A percentile compares a stretch with the other conserved stretches of the same genome.
These are phyloP conservation scores for Crotophaga sulcirostris DNA, from an alignment of 2,113 vertebrate species.

Conservation along the genomic window DNA sequence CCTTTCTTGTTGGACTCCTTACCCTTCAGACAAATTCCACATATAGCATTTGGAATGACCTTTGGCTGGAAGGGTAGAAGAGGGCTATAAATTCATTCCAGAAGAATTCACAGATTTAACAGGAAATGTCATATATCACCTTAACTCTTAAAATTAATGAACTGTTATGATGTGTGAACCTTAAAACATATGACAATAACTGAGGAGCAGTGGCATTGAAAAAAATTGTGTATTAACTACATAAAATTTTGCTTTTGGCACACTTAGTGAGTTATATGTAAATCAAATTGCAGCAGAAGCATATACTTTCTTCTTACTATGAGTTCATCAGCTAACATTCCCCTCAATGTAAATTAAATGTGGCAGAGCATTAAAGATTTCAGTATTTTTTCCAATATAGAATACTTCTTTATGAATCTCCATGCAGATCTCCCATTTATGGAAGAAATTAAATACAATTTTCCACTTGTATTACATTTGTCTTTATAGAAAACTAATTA, in stretches of 20 bases:
- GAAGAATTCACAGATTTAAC: conserved; percentile 74
- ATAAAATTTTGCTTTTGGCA: neutral
- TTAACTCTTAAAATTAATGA: conserved; percentile 36
- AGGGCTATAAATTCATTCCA: conserved; percentile 93
- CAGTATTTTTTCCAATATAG: neutral
- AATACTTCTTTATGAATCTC: neutral
- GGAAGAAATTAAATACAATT: neutral
- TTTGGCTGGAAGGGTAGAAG: conserved; percentile 99
- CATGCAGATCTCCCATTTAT: neutral
- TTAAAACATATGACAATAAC: neutral
- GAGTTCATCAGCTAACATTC: neutral
- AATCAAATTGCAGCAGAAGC: neutral
- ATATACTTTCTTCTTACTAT: neutral
- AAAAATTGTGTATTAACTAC: neutral
- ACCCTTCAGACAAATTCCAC: conserved; percentile 99
- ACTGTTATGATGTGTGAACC: neutral
- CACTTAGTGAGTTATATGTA: neutral
- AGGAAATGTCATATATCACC: conserved; percentile 63
- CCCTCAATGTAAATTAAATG: neutral
- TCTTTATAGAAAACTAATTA: neutral
- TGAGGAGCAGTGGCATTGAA: neutral
- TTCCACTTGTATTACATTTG: neutral
- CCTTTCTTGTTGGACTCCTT: conserved; percentile 98
- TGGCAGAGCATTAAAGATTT: neutral
- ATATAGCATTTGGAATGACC: conserved; percentile 99